phyloP scores from a whole-genome alignment of 1,140 invertebrate species.

The Solenopsis fugax region DNA sequence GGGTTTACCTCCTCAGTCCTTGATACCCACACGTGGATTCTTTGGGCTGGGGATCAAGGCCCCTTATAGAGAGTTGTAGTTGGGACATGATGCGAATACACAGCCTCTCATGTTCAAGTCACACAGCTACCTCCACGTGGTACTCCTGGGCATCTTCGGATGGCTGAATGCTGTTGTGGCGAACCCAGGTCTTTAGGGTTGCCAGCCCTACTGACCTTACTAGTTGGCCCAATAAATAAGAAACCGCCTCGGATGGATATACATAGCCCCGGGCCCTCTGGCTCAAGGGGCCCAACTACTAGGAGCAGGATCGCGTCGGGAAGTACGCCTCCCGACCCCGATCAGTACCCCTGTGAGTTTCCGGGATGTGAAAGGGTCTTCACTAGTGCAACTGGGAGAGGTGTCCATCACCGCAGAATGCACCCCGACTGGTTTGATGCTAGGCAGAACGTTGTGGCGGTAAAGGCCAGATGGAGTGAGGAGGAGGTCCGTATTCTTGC shows the following conservation, averaged over 20 bases:
- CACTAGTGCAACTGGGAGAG: conserved; percentile 33
- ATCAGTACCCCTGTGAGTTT: conserved; percentile 21
- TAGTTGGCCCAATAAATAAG: neutral
- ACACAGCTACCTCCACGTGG: too few relatives aligned
- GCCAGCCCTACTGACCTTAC: conserved; percentile 48
- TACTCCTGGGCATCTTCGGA: too few relatives aligned
- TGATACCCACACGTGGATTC: too few relatives aligned
- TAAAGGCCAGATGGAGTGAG: conserved; percentile 34
- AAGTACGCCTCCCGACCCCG: neutral
- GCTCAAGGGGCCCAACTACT: conserved; percentile 18
- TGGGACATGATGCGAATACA: too few relatives aligned
- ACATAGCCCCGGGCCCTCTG: conserved; percentile 31
- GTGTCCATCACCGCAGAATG: conserved; percentile 46
- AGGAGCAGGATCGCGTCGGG: neutral
- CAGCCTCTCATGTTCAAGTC: too few relatives aligned
- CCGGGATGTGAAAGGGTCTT: conserved; percentile 57
- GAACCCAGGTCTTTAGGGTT: conserved; percentile 71
- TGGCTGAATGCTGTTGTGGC: too few relatives aligned
- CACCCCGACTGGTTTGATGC: conserved; percentile 65
- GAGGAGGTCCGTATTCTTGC: conserved; percentile 58
- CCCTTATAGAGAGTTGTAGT: too few relatives aligned
- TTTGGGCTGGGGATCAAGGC: too few relatives aligned
- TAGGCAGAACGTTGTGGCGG: neutral
- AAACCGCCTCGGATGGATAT: conserved; percentile 56
- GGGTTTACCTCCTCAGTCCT: too few relatives aligned